A percentile compares a stretch with the other conserved stretches of the same genome.
These are phyloP conservation scores for Lacerta bilineata DNA, from an alignment of 2,797 vertebrate genomes.

Conservation along the genomic window DNA sequence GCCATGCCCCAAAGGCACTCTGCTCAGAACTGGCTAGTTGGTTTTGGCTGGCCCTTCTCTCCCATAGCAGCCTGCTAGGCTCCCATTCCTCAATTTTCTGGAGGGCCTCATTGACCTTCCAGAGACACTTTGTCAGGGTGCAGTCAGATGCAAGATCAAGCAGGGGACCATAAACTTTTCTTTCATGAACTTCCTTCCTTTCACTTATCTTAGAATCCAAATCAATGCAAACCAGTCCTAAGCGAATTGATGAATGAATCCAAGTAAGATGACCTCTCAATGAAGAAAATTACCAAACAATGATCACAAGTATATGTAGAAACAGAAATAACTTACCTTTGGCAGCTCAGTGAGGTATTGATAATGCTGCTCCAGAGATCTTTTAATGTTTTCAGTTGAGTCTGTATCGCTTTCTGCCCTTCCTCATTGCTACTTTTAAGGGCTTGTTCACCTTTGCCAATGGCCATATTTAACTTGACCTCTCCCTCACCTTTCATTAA, in stretches of 20 bases:
- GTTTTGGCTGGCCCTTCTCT: background rate
- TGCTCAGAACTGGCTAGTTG: background rate
- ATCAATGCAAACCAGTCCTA: background rate
- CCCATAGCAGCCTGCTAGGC: background rate
- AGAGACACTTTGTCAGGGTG: background rate
- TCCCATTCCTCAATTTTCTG: background rate
- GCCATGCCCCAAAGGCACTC: background rate
- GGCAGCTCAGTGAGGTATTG: slow-evolving; percentile 87
- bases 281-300: background rate
- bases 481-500: slow-evolving; percentile 97
- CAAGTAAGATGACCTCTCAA: background rate
- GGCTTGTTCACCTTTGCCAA: slow-evolving; percentile 95
- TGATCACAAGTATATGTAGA: background rate
- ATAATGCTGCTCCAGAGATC: slow-evolving; percentile 90
- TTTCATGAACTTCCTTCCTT: background rate
- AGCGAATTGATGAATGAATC: background rate
- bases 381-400: slow-evolving; percentile 88
- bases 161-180: background rate
- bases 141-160: background rate
- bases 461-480: slow-evolving; percentile 95
- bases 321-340: slow-evolving; percentile 84
- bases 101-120: background rate
- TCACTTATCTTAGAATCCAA: background rate
- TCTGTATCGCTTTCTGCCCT: slow-evolving; percentile 88
- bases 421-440: slow-evolving; percentile 88